phyloP scores from a whole-genome alignment of 2,113 vertebrate genomes.

The Melospiza melodia region DNA sequence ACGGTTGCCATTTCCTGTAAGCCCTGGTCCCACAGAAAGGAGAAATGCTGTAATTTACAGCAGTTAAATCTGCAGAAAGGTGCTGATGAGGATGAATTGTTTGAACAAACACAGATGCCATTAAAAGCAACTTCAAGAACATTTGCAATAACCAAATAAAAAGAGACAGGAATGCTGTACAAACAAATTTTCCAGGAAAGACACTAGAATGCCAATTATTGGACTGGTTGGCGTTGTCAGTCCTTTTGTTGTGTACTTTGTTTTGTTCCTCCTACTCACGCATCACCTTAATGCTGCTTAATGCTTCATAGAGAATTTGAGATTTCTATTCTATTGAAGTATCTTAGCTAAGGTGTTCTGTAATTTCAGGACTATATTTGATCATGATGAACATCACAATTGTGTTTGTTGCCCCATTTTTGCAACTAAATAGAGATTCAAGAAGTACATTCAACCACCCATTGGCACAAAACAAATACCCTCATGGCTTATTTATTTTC shows the following conservation, averaged over 20 bases:
- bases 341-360: neutral
- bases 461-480: neutral
- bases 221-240: neutral
- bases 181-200: neutral
- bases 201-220: neutral
- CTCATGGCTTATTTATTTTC: neutral
- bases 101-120: neutral
- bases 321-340: neutral
- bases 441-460: neutral
- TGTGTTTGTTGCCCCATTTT: neutral
- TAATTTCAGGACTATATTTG: neutral
- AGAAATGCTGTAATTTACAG: neutral
- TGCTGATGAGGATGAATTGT: neutral
- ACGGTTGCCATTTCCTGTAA: neutral
- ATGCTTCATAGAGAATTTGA: neutral
- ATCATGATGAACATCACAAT: neutral
- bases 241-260: neutral
- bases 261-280: neutral
- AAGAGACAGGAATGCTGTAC: neutral
- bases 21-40: neutral
- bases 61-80: neutral
- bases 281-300: neutral
- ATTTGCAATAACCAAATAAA: neutral
- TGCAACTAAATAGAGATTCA: neutral
- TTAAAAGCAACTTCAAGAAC: neutral